Base-by-base conservation (phyloP, 2,113 vertebrate species). In the Malurus alboscapulatus region DNA sequence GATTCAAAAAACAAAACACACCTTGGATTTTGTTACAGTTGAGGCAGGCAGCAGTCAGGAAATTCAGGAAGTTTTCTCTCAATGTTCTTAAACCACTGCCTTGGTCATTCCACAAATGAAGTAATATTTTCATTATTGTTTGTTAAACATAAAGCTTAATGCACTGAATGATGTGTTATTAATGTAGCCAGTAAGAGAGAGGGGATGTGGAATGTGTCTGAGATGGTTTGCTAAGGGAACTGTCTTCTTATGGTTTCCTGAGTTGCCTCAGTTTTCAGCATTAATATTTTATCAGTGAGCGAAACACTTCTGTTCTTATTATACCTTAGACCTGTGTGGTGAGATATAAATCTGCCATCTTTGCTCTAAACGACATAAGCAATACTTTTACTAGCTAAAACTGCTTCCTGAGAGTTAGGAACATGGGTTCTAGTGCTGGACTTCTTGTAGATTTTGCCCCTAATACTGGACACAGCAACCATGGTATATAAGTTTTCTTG, bases 201-300 rank as follows among this genome's bases (percentile, higher is more conserved):
- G 16, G 62, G 45, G 36, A 88, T 76, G 45, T 61, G 10, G 65
- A 87, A 88, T 54, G n/a, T 71, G 24, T 17, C 61, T 90, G 86
- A 92, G 78, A 55, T 58, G 40, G 15, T 74, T 88, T 90, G 90
- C 29, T 11, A 66, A 42, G 12, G 17, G 4, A 94, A 73, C 17
- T 55, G 12, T 53, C 25, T 79, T 88, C 81, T 78, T 69, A 47
- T 71, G 38, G 58, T 77, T 92, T 93, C 69, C 82, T 71, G 66
- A 63, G 34, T 57, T 62, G 50, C 54, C 24, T 91, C 44, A 54
- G 27, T 72, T 90, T 68, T 84, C 57, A 69, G 12, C 20, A 84
- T 88, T 91, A 96, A 84, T 84, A 57, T 84, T 95, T 84, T 59
- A 93, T 54, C 54, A 82, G n/a, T 24, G 24, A 67, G 30, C 74